A percentile compares a stretch with the other conserved stretches of the same genome.
phyloP scores from a whole-genome alignment of 2,888 invertebrate species.

The Cloeon dipterum region DNA sequence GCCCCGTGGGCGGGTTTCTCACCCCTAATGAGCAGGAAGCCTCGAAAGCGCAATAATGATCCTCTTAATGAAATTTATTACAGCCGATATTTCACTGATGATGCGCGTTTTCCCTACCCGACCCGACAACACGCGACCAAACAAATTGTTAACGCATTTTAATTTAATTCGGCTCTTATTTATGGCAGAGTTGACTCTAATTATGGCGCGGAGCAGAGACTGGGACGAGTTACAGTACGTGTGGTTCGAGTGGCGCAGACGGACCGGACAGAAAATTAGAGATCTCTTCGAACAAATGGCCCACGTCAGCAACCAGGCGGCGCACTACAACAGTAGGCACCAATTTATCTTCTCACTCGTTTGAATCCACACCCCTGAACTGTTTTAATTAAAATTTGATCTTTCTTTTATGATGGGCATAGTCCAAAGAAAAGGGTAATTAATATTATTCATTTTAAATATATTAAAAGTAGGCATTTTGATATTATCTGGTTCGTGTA shows the following conservation, averaged over 20 bases:
- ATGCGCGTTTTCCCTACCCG: neutral
- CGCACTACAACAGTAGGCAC: conserved; percentile 59
- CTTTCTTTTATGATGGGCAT: no score
- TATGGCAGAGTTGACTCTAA: conserved; percentile 28
- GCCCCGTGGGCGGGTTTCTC: neutral
- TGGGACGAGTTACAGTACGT: conserved; percentile 73
- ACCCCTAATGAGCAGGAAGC: no score
- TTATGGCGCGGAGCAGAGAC: conserved; percentile 60
- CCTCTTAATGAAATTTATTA: neutral
- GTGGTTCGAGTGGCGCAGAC: conserved; percentile 80
- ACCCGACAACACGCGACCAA: neutral
- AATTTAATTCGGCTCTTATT: no score
- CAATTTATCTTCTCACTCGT: conserved; percentile 10
- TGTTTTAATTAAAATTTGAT: no score
- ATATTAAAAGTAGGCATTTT: no score
- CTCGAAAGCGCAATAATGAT: no score
- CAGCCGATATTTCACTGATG: neutral
- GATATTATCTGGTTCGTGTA: no score
- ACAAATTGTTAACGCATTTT: no score
- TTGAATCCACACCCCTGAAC: no score
- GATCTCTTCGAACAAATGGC: conserved; percentile 61
- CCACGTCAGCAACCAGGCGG: conserved; percentile 57
- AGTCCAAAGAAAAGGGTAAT: no score
- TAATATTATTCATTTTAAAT: no score
- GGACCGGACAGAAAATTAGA: conserved; percentile 54